Percentiles rank a stretch among this genome's conserved stretches.
These are phyloP conservation scores for Cepaea nemoralis DNA, from an alignment of 1,140 invertebrate genomes.

Conservation along the genomic window DNA sequence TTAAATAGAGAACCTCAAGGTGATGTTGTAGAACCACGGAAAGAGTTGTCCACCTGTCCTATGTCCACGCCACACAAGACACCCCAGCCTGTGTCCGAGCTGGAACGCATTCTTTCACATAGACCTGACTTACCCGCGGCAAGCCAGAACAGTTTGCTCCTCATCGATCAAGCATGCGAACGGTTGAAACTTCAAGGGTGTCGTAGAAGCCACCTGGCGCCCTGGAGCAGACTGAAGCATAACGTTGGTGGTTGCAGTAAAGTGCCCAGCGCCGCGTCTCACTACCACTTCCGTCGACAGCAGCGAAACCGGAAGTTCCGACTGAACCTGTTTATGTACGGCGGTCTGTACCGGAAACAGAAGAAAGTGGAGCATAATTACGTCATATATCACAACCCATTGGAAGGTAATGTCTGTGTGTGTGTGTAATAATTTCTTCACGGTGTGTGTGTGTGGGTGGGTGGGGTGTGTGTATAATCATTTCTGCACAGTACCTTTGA, in stretches of 20 bases:
- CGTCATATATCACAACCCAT: constrained; percentile 38
- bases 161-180: neutral
- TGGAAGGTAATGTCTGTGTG: constrained; percentile 37
- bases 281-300: constrained; percentile 21
- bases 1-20: too few species aligned
- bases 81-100: neutral
- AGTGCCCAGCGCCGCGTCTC: neutral
- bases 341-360: constrained; percentile 33
- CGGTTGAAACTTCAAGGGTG: neutral
- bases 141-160: too few species aligned
- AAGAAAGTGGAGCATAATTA: constrained; percentile 27
- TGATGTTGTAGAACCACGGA: neutral
- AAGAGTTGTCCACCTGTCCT: neutral
- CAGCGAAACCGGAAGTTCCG: constrained; percentile 32
- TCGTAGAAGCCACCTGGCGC: neutral
- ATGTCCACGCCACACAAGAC: neutral
- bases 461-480: too few species aligned
- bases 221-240: neutral
- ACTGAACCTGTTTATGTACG: constrained; percentile 39
- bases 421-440: too few species aligned
- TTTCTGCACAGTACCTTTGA: too few species aligned
- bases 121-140: neutral
- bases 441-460: too few species aligned
- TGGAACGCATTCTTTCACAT: neutral
- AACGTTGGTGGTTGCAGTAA: neutral